These are phyloP conservation scores for Phenganax marumi DNA, from an alignment of 92 coral and sea anemone genomes.

Conservation along the genomic window DNA sequence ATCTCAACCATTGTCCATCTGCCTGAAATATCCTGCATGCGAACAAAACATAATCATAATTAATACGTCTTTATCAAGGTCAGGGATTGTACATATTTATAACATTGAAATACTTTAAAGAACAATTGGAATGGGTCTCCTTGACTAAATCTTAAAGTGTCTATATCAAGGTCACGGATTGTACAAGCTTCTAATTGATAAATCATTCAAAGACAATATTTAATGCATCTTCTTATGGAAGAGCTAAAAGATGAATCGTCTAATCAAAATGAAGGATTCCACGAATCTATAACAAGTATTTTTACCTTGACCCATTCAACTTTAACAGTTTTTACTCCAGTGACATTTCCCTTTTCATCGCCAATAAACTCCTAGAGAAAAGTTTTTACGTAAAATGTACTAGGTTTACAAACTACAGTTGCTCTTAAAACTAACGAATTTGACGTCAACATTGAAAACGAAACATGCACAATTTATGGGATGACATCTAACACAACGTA, in stretches of 20 bases:
- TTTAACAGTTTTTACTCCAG: constrained; percentile 77
- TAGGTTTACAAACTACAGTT: no score
- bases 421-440: no score
- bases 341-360: constrained; percentile 80
- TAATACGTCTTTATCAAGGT: no score
- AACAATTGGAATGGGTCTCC: no score
- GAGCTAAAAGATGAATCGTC: no score
- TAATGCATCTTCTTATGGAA: background rate
- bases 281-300: background rate
- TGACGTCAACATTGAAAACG: no score
- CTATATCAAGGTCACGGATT: no score
- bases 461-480: background rate
- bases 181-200: no score
- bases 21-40: constrained; percentile 72
- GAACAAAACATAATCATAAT: background rate
- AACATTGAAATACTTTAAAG: no score
- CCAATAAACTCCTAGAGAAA: constrained; percentile 76
- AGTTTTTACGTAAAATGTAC: background rate
- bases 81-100: background rate
- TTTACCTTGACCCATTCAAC: constrained; percentile 93
- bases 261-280: background rate
- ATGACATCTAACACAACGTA: constrained; percentile 3
- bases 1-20: constrained; percentile 87
- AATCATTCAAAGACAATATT: background rate
- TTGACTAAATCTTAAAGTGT: no score